Conservation (phyloP, 2,888 invertebrate genomes). For the Palloptera scutellata region DNA sequence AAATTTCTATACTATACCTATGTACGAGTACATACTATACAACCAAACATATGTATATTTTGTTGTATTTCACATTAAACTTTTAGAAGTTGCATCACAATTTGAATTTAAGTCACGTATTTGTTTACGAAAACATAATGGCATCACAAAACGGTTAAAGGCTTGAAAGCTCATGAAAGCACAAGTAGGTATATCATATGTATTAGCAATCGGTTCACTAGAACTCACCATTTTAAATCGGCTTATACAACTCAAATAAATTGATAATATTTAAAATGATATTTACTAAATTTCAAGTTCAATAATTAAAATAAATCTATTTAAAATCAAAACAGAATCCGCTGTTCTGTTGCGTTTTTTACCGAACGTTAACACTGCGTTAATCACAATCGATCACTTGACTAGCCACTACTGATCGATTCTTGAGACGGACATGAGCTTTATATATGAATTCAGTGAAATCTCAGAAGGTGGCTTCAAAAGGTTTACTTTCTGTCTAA, state of each 20-base stretch:
- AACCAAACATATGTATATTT: not conserved
- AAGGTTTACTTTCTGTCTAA: too few species aligned
- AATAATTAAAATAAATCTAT: not conserved
- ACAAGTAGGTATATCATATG: too few species aligned
- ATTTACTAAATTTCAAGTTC: not conserved
- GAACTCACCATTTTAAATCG: constrained; percentile 32
- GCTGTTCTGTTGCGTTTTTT: constrained; percentile 14
- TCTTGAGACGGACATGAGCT: constrained; percentile 17
- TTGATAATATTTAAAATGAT: not conserved
- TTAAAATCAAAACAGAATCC: constrained; percentile 13
- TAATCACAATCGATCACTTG: constrained; percentile 8
- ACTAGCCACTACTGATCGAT: constrained; percentile 30
- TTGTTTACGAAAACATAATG: constrained; percentile 5
- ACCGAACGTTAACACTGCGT: not conserved
- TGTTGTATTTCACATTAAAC: constrained; percentile 6
- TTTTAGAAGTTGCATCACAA: not conserved
- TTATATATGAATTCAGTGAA: constrained; percentile 25
- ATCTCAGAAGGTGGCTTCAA: too few species aligned
- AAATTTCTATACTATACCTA: too few species aligned
- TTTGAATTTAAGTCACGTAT: constrained; percentile 23
- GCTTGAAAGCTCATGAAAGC: not conserved
- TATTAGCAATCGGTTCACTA: constrained; percentile 5
- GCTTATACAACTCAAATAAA: not conserved
- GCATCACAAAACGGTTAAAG: not conserved
- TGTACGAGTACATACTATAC: too few species aligned